Evolutionary conservation across 2,113 vertebrate species (phyloP), one percentile per base, ranked within the genome.

Genomic region (Grammomys surdaster): DNA sequence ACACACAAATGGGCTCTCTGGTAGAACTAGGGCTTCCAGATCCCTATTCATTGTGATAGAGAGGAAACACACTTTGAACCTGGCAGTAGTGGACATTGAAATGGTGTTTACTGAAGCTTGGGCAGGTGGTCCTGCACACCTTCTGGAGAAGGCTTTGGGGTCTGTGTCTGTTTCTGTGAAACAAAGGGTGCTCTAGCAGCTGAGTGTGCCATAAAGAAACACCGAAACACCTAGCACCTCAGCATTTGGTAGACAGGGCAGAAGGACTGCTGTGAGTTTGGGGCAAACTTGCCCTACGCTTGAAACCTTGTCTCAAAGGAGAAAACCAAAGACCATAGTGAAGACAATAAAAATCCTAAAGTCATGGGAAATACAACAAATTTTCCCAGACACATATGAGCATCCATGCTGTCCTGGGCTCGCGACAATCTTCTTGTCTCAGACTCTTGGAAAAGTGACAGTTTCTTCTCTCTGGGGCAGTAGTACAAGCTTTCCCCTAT

Each of bases 11-110:
- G 4, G 40, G 60, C n/a, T 63, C 13, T 24, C 5, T 70, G 80
- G 2, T 2, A 12, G 19, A 85, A 43, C 24, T 26, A 0, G 4
- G 28, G 36, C 65, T 40, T 78, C 65, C 7, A n/a, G 67, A 46
- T 22, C 69, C 31, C 54, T 22, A 4, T 51, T 17, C 8, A 28
- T 20, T 26, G 8, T 1, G 19, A 46, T 56, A 17, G 3, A 20
- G 7, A 28, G 43, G 24, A 2, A 33, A n/a, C 0, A 22, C 46
- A 3, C 0, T 19, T 31, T 31, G 40, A 58, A 28, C 43, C 40
- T 10, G 36, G 51, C 8, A 0, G 0, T 9, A n/a, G 26, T 5
- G 54, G 75, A 7, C 81, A 87, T 65, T 51, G 24, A 84, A 73
- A 70, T 36, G 33, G 31, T 26, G 33, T 51, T 54, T 31, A 70